phyloP scores from a whole-genome alignment of 2,113 vertebrate species.

The Cyrtonyx montezumae region DNA sequence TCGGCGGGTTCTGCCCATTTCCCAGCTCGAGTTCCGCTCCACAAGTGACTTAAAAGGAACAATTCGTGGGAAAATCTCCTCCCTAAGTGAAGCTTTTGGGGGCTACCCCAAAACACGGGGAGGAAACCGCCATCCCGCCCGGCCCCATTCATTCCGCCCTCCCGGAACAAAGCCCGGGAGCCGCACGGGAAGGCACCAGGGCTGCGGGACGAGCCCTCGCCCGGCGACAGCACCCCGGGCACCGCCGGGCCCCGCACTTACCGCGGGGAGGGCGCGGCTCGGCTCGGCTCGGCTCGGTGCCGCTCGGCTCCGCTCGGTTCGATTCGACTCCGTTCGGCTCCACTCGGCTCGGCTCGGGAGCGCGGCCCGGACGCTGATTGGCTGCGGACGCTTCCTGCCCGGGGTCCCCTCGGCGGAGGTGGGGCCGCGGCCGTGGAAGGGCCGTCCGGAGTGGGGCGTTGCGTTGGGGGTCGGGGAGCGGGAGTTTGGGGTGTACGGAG shows the following conservation, averaged over 20 bases:
- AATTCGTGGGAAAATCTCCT: not conserved
- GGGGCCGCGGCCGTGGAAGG: not conserved
- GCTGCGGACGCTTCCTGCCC: not conserved
- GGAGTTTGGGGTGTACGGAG: too few relatives aligned
- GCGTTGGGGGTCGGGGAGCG: too few relatives aligned
- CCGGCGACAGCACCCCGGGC: not conserved
- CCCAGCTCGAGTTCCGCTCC: not conserved
- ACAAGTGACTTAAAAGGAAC: not conserved
- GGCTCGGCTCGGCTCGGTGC: not conserved
- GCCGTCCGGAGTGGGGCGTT: too few relatives aligned
- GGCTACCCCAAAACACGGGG: not conserved
- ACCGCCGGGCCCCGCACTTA: not conserved
- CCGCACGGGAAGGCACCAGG: not conserved
- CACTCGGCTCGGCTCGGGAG: not conserved
- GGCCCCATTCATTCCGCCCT: not conserved
- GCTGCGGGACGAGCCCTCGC: not conserved
- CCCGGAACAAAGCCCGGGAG: not conserved
- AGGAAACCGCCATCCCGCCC: not conserved
- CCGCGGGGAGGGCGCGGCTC: not conserved
- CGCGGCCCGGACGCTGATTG: not conserved
- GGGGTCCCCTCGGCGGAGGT: not conserved
- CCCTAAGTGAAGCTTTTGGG: not conserved
- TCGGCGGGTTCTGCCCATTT: not conserved
- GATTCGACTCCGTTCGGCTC: not conserved
- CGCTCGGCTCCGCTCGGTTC: not conserved